These are phyloP conservation scores for Eufriesea mexicana DNA, from an alignment of 1,140 invertebrate genomes.

Conservation along the genomic window DNA sequence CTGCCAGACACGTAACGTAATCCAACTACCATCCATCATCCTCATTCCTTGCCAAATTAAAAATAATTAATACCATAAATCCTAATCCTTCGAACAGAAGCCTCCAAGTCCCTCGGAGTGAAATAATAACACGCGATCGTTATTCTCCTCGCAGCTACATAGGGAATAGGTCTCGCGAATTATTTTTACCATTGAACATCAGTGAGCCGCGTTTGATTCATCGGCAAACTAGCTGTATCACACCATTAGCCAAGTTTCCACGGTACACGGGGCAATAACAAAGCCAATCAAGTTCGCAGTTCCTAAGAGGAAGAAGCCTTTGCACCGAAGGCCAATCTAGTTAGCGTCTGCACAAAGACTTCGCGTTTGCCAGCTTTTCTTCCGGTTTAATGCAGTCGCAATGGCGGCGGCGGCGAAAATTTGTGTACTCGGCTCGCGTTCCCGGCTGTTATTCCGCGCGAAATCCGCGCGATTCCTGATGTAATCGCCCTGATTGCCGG, in stretches of 20 bases:
- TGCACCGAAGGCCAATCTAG: not conserved
- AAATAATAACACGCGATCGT: too few relatives aligned
- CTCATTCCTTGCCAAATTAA: too few relatives aligned
- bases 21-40: too few relatives aligned
- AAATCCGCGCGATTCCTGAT: constrained; percentile 14
- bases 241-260: not conserved
- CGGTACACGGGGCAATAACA: not conserved
- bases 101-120: too few relatives aligned
- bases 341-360: not conserved
- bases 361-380: not conserved
- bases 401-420: not conserved
- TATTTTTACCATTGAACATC: not conserved
- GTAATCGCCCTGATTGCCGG: constrained; percentile 4
- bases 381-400: not conserved
- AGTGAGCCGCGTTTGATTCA: not conserved
- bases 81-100: too few relatives aligned
- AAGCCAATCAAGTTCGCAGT: constrained; percentile 17
- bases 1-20: too few relatives aligned
- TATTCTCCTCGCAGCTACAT: too few relatives aligned
- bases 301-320: not conserved
- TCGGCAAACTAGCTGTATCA: not conserved
- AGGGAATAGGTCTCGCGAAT: not conserved
- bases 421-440: not conserved
- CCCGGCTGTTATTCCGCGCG: not conserved
- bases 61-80: too few relatives aligned